Conservation (phyloP, 1,140 invertebrate genomes). For the Calephelis virginiensis region DNA sequence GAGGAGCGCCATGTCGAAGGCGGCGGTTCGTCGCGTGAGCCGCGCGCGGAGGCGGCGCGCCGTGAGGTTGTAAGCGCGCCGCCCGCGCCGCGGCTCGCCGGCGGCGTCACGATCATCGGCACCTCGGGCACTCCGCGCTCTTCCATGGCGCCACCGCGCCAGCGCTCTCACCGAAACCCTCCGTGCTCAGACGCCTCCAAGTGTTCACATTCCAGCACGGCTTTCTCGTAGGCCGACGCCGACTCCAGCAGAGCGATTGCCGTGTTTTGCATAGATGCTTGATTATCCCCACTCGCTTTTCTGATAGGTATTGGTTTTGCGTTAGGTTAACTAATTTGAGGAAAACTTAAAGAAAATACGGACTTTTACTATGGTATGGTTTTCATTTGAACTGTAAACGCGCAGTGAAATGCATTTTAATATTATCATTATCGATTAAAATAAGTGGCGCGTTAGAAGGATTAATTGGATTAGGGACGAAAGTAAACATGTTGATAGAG, state of each 20-base stretch:
- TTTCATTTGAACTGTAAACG: conserved; percentile 20
- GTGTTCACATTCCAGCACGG: conserved; percentile 72
- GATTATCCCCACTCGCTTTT: conserved; percentile 43
- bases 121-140: conserved; percentile 65
- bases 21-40: conserved; percentile 59
- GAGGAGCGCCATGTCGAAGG: conserved; percentile 79
- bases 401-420: neutral
- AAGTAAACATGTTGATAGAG: neutral
- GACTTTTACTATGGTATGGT: conserved; percentile 69
- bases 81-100: conserved; percentile 43
- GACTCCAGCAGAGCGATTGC: conserved; percentile 69
- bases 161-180: conserved; percentile 72
- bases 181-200: conserved; percentile 66
- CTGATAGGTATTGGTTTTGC: conserved; percentile 40
- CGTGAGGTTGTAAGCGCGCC: conserved; percentile 57
- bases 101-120: conserved; percentile 69
- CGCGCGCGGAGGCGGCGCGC: conserved; percentile 57
- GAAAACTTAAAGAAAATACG: conserved; percentile 15
- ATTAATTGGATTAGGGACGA: conserved; percentile 5
- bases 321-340: conserved; percentile 26
- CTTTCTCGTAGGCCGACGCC: conserved; percentile 63
- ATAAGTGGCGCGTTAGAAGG: neutral
- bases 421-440: conserved; percentile 5
- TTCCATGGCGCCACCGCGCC: conserved; percentile 69
- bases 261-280: conserved; percentile 74